Percentiles rank a stretch among this genome's conserved stretches.
Evolutionary conservation across 2,113 vertebrate genomes (phyloP).

Genomic region (Emydura subglobosa): DNA sequence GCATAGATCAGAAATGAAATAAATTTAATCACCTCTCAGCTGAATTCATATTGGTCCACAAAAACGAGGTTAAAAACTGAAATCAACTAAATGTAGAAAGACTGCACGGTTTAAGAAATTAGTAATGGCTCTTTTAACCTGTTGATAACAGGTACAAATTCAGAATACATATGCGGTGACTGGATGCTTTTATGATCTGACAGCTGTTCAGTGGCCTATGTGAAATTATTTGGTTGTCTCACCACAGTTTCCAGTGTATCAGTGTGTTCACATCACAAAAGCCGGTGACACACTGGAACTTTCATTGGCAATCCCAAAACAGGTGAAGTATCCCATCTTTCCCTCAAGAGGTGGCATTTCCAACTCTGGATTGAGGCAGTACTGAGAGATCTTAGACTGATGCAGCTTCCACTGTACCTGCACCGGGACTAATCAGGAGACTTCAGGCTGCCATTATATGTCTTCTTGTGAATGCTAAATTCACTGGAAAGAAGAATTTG

Average conservation of each 20-base stretch:
- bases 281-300: neutral
- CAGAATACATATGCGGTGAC: neutral
- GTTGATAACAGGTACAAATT: neutral
- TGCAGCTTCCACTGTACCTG: neutral
- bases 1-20: neutral
- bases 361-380: neutral
- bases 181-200: neutral
- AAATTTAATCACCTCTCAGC: neutral
- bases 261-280: neutral
- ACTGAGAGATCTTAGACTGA: neutral
- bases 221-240: neutral
- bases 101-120: neutral
- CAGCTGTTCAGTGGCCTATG: neutral
- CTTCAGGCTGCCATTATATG: fast-evolving
- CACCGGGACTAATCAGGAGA: neutral
- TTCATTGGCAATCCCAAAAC: neutral
- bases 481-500: neutral
- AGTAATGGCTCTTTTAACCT: neutral
- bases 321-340: neutral
- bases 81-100: slow-evolving; percentile 1
- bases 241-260: neutral
- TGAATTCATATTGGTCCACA: neutral
- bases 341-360: neutral
- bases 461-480: neutral
- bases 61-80: neutral